Evolutionary conservation across 2,113 vertebrate genomes (phyloP), one percentile per base, ranked within the genome.

Genomic region (Riparia riparia): DNA sequence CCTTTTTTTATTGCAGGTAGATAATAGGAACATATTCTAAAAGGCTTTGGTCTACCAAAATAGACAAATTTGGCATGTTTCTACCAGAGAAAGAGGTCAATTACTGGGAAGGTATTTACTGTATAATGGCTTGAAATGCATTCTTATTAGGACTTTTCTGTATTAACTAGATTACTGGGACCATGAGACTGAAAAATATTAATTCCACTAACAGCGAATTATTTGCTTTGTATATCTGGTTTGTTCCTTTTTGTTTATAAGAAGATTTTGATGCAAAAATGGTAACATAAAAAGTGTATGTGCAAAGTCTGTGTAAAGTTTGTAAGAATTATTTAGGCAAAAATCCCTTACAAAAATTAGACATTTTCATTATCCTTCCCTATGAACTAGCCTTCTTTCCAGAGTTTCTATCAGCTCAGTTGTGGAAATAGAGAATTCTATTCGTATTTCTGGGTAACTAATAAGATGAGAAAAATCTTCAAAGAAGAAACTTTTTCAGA

Each of bases 21-120:
- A 41, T 3, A 47, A 42, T n/a, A 16, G 0, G 0, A 41, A 39
- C 6, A 51, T 8, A 54, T 24, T 82, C 29, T 6, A 42, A 74
- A 76, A 84, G 20, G 10, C 9, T 76, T 64, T 56, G 32, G 7
- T 58, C 15, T 65, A 41, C 15, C 5, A 54, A 82, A 86, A 63
- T 0, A 54, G 14, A 44, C 3, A 68, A 76, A 77, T 54, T 1
- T 13, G 12, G 1, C 9, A 3, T 15, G 2, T 20, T 69, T 49
- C 32, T 79, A 45, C 7, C 26, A 64, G 34, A 51, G 29, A 71
- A 93, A 61, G 6, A 12, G 1, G 3, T 60, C 4, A 60, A 3
- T 76, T 31, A 42, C 7, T 37, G 18, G 20, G 14, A 58, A 71
- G 2, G 0, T 44, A 42, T 79, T 85, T 42, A 42, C 16, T 21